phyloP scores from a whole-genome alignment of 1,140 invertebrate species.

The Caerostris darwini region DNA sequence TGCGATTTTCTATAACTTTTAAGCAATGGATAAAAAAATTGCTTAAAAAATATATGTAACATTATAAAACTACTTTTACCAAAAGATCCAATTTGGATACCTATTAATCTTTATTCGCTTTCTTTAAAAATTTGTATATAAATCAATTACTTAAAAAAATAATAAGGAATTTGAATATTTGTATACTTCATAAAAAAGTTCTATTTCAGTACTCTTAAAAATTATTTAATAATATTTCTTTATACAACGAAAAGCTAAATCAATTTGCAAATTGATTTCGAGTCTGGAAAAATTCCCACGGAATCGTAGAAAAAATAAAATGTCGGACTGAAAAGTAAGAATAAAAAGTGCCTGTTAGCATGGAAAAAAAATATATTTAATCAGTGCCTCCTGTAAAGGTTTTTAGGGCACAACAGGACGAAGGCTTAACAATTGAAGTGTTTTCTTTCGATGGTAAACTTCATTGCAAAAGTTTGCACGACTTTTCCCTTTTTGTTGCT shows the following conservation, averaged over 20 bases:
- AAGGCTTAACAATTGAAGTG: neutral
- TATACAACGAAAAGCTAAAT: neutral
- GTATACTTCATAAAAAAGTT: no score
- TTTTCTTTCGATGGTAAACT: neutral
- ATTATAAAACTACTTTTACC: no score
- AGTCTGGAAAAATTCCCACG: neutral
- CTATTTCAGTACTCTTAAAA: no score
- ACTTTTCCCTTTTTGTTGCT: constrained; percentile 8
- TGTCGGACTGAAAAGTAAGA: neutral
- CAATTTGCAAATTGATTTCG: neutral
- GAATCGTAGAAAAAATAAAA: neutral
- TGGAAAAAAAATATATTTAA: constrained; percentile 16
- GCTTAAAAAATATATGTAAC: no score
- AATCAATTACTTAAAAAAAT: no score
- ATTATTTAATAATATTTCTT: no score
- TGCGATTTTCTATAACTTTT: no score
- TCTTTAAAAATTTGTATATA: no score
- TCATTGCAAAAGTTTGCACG: constrained; percentile 40
- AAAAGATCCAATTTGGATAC: no score
- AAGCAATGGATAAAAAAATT: no score
- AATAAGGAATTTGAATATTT: no score
- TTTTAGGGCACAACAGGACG: neutral
- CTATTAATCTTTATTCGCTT: no score
- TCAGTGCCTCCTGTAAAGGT: neutral
- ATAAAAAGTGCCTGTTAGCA: neutral